Percentiles rank a stretch among this genome's conserved stretches.
Conservation (phyloP, 2,888 invertebrate species). For the Holacanthella duospinosa region DNA sequence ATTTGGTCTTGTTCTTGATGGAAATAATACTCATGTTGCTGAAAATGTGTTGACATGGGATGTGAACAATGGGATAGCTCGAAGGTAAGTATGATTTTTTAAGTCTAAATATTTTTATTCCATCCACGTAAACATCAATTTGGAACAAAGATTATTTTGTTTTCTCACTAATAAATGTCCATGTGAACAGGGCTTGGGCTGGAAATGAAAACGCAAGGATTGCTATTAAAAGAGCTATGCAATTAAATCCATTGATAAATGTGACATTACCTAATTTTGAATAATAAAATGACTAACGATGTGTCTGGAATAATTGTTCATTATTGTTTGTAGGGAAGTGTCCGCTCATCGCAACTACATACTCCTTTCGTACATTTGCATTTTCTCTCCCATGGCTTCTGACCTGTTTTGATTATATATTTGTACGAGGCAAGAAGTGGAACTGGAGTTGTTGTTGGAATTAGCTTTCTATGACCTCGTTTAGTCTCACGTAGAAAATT, state of each 20-base stretch:
- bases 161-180: not conserved
- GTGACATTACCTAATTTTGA: conserved; percentile 45
- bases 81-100: conserved; percentile 35
- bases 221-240: conserved; percentile 47
- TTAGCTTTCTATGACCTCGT: no score
- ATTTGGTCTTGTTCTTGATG: conserved; percentile 53
- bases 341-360: not conserved
- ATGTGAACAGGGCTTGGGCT: conserved; percentile 46
- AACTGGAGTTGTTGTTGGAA: no score
- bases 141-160: not conserved
- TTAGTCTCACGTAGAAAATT: no score
- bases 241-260: conserved; percentile 43
- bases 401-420: no score
- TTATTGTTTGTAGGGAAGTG: no score
- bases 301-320: not conserved
- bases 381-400: not conserved
- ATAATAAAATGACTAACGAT: conserved; percentile 1
- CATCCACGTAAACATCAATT: conserved; percentile 9
- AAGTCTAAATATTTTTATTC: not conserved
- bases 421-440: no score
- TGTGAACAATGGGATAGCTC: conserved; percentile 50
- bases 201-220: conserved; percentile 48
- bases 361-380: not conserved
- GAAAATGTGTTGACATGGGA: conserved; percentile 50
- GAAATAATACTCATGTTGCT: conserved; percentile 45